These are phyloP conservation scores for Zootoca vivipara DNA, from an alignment of 2,113 vertebrate species.

Conservation along the genomic window DNA sequence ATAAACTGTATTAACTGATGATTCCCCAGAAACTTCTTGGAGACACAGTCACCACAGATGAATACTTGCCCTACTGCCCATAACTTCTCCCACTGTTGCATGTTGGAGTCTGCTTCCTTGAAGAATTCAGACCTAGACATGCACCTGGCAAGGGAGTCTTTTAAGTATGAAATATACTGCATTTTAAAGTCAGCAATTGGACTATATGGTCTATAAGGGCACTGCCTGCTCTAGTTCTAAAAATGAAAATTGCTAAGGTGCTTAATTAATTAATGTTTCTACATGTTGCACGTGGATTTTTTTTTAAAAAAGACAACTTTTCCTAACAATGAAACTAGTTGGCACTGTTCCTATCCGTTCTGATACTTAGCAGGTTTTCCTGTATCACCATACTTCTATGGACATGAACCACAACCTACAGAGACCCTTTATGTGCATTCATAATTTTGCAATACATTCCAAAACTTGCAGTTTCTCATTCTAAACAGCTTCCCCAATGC, in stretches of 20 bases:
- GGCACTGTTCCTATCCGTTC: not conserved
- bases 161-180: not conserved
- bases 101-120: not conserved
- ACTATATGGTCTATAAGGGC: not conserved
- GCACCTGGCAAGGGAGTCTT: not conserved
- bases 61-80: too few relatives aligned
- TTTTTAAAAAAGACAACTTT: not conserved
- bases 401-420: not conserved
- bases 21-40: too few relatives aligned
- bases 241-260: not conserved
- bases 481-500: not conserved
- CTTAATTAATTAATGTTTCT: not conserved
- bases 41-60: too few relatives aligned
- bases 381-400: not conserved
- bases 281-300: not conserved
- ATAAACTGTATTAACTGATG: too few relatives aligned
- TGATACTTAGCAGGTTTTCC: not conserved
- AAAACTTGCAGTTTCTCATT: not conserved
- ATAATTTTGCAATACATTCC: not conserved
- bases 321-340: not conserved
- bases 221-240: not conserved
- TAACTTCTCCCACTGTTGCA: too few relatives aligned
- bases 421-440: not conserved
- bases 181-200: not conserved
- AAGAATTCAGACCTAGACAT: not conserved